Evolutionary conservation across 2,888 invertebrate species (phyloP).

Genomic region (Scaeva pyrastri): DNA sequence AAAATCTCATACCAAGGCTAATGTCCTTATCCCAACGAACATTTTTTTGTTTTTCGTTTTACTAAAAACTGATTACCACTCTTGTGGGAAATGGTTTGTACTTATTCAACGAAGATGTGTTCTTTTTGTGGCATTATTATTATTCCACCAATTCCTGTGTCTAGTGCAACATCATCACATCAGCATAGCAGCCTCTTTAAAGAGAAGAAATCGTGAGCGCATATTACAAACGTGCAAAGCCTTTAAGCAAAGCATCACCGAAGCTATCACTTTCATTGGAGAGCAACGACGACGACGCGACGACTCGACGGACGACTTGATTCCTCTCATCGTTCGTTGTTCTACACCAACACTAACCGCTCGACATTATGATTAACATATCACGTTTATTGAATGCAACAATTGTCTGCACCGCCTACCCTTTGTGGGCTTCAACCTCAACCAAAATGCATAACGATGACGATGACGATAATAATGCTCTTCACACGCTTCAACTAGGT

Average conservation of each 20-base stretch:
- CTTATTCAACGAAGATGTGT: conserved; percentile 37
- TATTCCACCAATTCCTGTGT: conserved; percentile 2
- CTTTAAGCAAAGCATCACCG: conserved; percentile 43
- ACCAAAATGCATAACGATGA: conserved; percentile 5
- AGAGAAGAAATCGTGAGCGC: conserved; percentile 63
- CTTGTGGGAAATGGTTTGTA: conserved; percentile 54
- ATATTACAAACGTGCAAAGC: conserved; percentile 62
- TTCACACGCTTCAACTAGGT: conserved; percentile 76
- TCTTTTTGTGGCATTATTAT: conserved; percentile 27
- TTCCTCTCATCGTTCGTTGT: conserved; percentile 24
- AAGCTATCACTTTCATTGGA: conserved; percentile 71
- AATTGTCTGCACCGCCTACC: conserved; percentile 9
- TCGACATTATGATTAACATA: conserved; percentile 83
- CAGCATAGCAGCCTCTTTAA: conserved; percentile 2
- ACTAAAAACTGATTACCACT: conserved; percentile 53
- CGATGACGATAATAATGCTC: conserved; percentile 68
- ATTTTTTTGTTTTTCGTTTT: not conserved
- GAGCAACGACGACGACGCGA: not conserved
- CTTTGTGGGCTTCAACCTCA: not conserved
- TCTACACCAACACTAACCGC: conserved; percentile 70
- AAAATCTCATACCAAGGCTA: too few relatives aligned
- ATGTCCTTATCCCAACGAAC: too few relatives aligned
- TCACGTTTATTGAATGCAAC: conserved; percentile 79
- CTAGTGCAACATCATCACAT: not conserved
- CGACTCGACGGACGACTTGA: too few relatives aligned